Evolutionary conservation across 2,888 invertebrate genomes (phyloP).

Genomic region (Ischnus inquisitorius): DNA sequence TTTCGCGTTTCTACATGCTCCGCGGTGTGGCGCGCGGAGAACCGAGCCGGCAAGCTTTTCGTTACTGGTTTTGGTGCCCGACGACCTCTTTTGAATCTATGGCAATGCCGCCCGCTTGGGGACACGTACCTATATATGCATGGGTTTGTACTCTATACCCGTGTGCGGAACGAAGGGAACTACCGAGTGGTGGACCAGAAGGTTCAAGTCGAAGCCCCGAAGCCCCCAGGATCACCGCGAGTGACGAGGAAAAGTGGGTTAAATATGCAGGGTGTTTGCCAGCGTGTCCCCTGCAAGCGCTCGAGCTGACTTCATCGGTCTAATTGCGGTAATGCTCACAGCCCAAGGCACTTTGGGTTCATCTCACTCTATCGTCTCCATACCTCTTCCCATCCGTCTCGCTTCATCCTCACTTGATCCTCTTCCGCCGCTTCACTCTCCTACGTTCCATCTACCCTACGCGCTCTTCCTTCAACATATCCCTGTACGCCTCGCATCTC

Average conservation of each 20-base stretch:
- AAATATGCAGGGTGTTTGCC: conserved; percentile 82
- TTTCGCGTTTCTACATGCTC: not conserved
- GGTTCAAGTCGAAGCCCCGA: conserved; percentile 36
- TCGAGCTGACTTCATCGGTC: conserved; percentile 77
- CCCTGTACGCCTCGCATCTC: conserved; percentile 23
- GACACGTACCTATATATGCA: conserved; percentile 9
- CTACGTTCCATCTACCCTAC: conserved; percentile 14
- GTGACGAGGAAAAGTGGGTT: conserved; percentile 76
- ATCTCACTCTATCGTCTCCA: conserved; percentile 49
- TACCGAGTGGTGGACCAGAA: conserved; percentile 51
- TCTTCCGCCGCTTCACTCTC: not conserved
- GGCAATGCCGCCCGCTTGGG: conserved; percentile 45
- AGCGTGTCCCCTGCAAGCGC: conserved; percentile 72
- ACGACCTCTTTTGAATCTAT: conserved; percentile 73
- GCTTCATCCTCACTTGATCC: conserved; percentile 38
- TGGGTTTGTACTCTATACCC: conserved; percentile 4
- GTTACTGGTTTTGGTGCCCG: conserved; percentile 48
- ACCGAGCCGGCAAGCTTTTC: conserved; percentile 7
- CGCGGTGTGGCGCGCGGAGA: conserved; percentile 12
- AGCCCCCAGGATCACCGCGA: conserved; percentile 31
- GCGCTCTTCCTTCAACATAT: conserved; percentile 12
- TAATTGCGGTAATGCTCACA: conserved; percentile 81
- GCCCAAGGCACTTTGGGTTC: conserved; percentile 76
- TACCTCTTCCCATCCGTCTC: conserved; percentile 16
- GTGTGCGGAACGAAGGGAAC: conserved; percentile 25